These are phyloP conservation scores for Pollachius pollachius DNA, from an alignment of 2,113 vertebrate genomes.

Conservation along the genomic window DNA sequence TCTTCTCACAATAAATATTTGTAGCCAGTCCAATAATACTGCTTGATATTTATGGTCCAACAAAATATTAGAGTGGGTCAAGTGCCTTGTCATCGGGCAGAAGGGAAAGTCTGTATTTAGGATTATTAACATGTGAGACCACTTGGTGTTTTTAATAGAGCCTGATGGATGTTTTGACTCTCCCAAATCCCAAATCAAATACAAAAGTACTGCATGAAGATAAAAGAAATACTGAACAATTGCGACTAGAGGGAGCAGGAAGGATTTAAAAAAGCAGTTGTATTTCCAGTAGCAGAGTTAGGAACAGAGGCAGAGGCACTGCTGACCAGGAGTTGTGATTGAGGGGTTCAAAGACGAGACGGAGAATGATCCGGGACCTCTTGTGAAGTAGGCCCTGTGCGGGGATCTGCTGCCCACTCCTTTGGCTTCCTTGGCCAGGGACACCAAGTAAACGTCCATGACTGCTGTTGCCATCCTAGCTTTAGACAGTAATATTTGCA, in stretches of 20 bases:
- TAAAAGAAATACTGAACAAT: too few relatives aligned
- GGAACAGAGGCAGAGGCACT: too few relatives aligned
- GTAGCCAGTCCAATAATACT: slow-evolving; percentile 1
- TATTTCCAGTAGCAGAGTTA: too few relatives aligned
- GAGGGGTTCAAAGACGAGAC: too few relatives aligned
- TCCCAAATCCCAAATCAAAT: slow-evolving; percentile 16
- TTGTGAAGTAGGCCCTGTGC: slow-evolving; percentile 10
- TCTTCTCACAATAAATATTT: slow-evolving; percentile 7
- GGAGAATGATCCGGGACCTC: not conserved
- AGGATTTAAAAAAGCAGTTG: too few relatives aligned
- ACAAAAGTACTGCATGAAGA: not conserved
- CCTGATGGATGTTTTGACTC: not conserved
- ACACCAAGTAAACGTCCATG: slow-evolving; percentile 28
- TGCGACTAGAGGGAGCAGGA: too few relatives aligned
- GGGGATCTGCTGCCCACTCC: not conserved
- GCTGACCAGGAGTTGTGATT: too few relatives aligned
- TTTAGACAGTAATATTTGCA: too few relatives aligned
- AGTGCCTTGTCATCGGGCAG: slow-evolving; percentile 18
- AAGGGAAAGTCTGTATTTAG: slow-evolving; percentile 22
- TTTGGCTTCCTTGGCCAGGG: slow-evolving; percentile 2
- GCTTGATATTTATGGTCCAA: slow-evolving; percentile 14
- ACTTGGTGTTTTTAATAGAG: not conserved
- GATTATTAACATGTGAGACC: not conserved
- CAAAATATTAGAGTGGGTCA: slow-evolving; percentile 10
- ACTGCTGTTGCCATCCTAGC: slow-evolving; percentile 34